Evolutionary conservation across 2,888 invertebrate species (phyloP), one percentile per base, ranked within the genome.

Genomic region (Eupithecia subumbrata): DNA sequence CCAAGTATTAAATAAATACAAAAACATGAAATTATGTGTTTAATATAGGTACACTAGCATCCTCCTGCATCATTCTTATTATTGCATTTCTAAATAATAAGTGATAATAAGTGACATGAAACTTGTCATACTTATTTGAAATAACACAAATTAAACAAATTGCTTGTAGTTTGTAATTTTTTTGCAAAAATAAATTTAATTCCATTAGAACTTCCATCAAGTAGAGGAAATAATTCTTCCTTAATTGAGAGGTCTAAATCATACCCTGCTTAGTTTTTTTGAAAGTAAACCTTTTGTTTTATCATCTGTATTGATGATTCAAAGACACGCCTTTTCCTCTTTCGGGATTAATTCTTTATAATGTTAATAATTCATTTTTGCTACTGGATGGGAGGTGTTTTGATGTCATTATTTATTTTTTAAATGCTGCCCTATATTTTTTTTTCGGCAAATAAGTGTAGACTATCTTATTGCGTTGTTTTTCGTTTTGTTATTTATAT

Each of bases 321-420:
- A 69, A 25, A 45, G 80, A 79, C 82, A 84, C 91, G 89, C 91
- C 91, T 86, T 75, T 86, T 87, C 88, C 90, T 86, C 81, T 85
- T 77, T 73, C 48, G 69, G 79, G 79, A 90, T 90, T 87, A 89
- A 90, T 89, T 90, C 74, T 81, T 86, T 87, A 89, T 88, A 86
- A 86, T 84, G 87, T 84, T 84, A 84, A 90, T 91, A 87, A 84
- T 84, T 91, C 88, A 91, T 89, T 81, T 76, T 56, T 77, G 85
- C 92, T 93, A 91, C 93, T 80, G 92, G 84, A 86, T 87, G 90
- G 89, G 89, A 86, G 91, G 86, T 85, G 78, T 74, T 87, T 43
- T 88, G 84, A 90, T 85, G 84, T 87, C 87, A 88, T 91, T 91
- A 91, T 91, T 91, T 88, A 87, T 84, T 84, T 86, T 87, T 86